Evolutionary conservation across 1,140 invertebrate genomes (phyloP), one percentile per base, ranked within the genome.

Genomic region (Sycophaga agraensis): DNA sequence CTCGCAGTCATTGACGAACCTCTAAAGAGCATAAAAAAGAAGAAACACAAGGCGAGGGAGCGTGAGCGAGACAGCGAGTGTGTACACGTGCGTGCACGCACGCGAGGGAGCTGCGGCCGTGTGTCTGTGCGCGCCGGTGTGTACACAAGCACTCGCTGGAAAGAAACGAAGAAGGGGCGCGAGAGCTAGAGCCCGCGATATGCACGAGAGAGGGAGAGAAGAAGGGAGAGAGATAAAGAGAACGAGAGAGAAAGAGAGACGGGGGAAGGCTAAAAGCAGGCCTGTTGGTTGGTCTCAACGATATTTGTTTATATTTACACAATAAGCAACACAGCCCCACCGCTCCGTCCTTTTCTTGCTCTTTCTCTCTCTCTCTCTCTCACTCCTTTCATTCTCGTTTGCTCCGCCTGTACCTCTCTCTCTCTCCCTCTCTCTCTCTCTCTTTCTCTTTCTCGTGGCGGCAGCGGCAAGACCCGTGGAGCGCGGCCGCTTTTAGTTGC

Each of bases 221-320:
- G 40, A 51, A 35, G 43, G 42, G 43, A 40, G 39, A 39, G 59
- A 51, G 65, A 64, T 53, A 63, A 65, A 62, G 66, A 39, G 59
- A 68, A 61, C 39, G 43, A 64, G 58, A 51, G 63, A 58, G 51
- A 63, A 39, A 62, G 64, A 59, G 60, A 54, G 59, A 53, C 7
- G 60, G 59, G 72, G 71, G 68, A 64, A 65, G 67, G 66, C 75
- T 79, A 73, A 76, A 79, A 77, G 77, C 75, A 79, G 76, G 79
- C 79, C 79, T 80, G 78, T 81, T 81, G 79, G 79, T 80, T 77
- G 76, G 79, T 79, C 77, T 78, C 77, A 75, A 75, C 76, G 77
- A 80, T 80, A 79, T 81, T 80, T 80, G 78, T 81, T 80, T 80
- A 80, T 80, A 80, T 80, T 80, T 80, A 81, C 78, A 81, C 78